Percentiles rank a stretch among this genome's conserved stretches.
Evolutionary conservation across 37 sponge, comb jelly and placozoan genomes (phyloP).

Genomic region (Cladorhizidae sp.): DNA sequence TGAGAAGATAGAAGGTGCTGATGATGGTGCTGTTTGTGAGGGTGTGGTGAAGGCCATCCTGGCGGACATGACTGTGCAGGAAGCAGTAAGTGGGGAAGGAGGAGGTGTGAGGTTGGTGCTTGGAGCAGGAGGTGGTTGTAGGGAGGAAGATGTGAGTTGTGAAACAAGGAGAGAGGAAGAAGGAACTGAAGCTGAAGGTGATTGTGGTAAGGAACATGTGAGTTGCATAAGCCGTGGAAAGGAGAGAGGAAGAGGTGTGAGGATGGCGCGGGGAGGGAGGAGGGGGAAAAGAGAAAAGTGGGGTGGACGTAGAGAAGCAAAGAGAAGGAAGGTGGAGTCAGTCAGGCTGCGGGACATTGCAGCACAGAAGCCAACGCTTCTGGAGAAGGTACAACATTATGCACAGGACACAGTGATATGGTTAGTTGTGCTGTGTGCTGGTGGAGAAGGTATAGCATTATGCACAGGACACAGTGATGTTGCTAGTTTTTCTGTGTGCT

Average conservation of each 20-base stretch:
- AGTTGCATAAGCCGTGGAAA: no score
- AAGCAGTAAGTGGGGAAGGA: not conserved
- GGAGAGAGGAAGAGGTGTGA: no score
- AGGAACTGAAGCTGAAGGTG: not conserved
- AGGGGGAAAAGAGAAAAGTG: conserved; percentile 7
- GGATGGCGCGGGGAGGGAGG: not conserved
- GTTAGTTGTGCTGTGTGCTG: no score
- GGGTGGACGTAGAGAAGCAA: conserved; percentile 12
- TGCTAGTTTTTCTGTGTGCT: no score
- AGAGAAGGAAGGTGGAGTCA: conserved; percentile 12
- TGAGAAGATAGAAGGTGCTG: not conserved
- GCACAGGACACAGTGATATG: no score
- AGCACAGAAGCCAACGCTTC: conserved; percentile 50
- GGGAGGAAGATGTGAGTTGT: not conserved
- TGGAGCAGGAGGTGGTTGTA: not conserved
- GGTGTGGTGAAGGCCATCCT: conserved; percentile 11
- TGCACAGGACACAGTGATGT: no score
- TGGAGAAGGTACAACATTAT: conserved; percentile 71
- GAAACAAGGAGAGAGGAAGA: not conserved
- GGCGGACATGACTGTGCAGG: conserved; percentile 9
- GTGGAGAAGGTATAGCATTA: no score
- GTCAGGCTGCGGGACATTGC: not conserved
- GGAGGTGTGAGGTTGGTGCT: not conserved
- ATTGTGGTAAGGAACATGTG: not conserved
- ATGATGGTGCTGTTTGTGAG: not conserved